Percentiles rank a stretch among this genome's conserved stretches.
Conservation (phyloP, 2,113 vertebrate genomes). For the Oncorhynchus nerka region DNA sequence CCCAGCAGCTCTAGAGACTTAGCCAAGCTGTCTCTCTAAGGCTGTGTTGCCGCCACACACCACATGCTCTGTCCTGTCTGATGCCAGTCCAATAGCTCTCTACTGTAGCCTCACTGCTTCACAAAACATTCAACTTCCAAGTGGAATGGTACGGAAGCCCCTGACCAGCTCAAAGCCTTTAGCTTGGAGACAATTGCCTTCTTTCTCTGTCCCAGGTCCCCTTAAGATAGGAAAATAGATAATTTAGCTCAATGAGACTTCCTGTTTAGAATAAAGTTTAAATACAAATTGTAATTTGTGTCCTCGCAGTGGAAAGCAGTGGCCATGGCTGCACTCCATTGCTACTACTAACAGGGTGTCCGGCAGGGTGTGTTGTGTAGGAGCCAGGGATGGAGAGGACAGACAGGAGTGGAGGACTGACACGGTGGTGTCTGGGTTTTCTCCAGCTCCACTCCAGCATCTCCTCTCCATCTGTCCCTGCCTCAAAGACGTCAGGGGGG, state of each 20-base stretch:
- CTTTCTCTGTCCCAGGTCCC: constrained; percentile 10
- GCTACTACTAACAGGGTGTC: constrained; percentile 52
- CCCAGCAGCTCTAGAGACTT: constrained; percentile 23
- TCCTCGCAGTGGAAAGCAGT: constrained; percentile 49
- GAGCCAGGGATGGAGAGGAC: constrained; percentile 47
- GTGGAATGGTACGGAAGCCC: not conserved
- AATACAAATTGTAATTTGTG: constrained; percentile 65
- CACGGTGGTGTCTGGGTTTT: constrained; percentile 50
- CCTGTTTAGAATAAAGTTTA: constrained; percentile 62
- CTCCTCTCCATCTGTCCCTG: constrained; percentile 68
- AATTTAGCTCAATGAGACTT: constrained; percentile 48
- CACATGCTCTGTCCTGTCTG: constrained; percentile 12
- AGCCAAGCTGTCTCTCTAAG: constrained; percentile 18
- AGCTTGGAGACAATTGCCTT: constrained; percentile 29
- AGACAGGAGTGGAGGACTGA: constrained; percentile 43
- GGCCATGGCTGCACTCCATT: constrained; percentile 41
- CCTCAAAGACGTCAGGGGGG: constrained; percentile 31
- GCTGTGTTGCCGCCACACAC: not conserved
- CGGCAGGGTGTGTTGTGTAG: constrained; percentile 36
- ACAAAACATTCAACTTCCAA: not conserved
- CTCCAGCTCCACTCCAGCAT: constrained; percentile 57
- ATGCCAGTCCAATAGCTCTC: constrained; percentile 24
- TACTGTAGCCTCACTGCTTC: not conserved
- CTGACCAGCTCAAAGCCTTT: constrained; percentile 29
- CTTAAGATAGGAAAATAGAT: constrained; percentile 17